Base-by-base conservation (phyloP, 2,888 invertebrate genomes). In the Thelaira solivaga region DNA sequence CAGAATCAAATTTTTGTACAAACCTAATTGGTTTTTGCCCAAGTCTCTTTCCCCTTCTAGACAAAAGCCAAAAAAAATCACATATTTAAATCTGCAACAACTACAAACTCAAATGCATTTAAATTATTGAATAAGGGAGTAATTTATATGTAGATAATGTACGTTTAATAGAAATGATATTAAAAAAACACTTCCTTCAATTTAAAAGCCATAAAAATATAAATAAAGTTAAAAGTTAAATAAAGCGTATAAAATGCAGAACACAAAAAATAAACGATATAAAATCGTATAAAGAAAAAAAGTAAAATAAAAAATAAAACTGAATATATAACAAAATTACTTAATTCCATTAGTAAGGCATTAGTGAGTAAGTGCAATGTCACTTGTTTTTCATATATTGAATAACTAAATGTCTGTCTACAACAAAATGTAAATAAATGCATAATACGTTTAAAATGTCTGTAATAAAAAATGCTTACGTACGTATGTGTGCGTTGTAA, bases 321-420 rank as follows among this genome's bases (percentile, higher is more conserved):
- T 29, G 51, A 36, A 55, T 53, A 59, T 45, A 68, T 36, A 59
- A 61, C 39, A 72, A 76, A 81, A 82, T 82, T 82, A 76, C 81
- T 82, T 82, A 82, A 82, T 82, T 82, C 82, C 79, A 82, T 82
- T 82, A 82, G 76, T 74, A 57, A 51, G 43, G 72, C 72, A 69
- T 71, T 71, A 69, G 49, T 26, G 57, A 59, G 34, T 18, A 39
- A 64, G 64, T 72, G 55, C 53, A 57, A 68, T 74, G 59, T 61
- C 53, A 64, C 26, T 62, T 64, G 51, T 41, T 39, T 45, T 47
- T 45, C 49, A 51, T 55, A 61, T 47, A 36, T 29, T 62, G 41
- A 47, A 74, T 64, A 64, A 64, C 18, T 55, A 55, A 34, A 61
- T 16, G 62, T 51, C 24, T 57, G 49, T 20, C 55, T 41, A 18